Evolutionary conservation across 2,113 vertebrate genomes (phyloP).

Genomic region (Pelusios castaneus): DNA sequence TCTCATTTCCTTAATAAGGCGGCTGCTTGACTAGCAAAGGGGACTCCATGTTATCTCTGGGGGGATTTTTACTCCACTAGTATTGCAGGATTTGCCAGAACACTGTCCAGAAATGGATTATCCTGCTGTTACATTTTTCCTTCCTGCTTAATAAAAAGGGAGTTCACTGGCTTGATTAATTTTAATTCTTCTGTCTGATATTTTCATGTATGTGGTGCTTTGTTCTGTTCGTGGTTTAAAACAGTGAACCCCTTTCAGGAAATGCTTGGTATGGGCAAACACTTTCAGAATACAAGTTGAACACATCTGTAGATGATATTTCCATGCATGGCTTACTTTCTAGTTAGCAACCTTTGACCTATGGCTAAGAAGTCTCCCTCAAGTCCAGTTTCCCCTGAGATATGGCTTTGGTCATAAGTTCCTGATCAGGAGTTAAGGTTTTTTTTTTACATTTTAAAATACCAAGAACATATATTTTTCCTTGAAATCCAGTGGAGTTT

Average conservation of each 20-base stretch:
- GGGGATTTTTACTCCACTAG: background rate
- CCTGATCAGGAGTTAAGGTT: slow-evolving; percentile 31
- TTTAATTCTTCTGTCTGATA: background rate
- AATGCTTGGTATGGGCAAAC: slow-evolving; percentile 32
- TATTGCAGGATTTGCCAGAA: background rate
- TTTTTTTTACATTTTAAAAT: slow-evolving; percentile 22
- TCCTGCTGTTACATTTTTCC: background rate
- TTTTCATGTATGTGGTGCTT: background rate
- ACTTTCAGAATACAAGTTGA: background rate
- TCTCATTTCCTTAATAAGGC: slow-evolving; percentile 59
- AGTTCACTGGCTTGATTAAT: background rate
- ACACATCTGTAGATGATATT: slow-evolving; percentile 27
- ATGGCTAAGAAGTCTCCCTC: background rate
- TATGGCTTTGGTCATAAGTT: background rate
- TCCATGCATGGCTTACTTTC: slow-evolving; percentile 47
- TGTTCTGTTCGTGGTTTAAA: background rate
- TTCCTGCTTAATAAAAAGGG: background rate
- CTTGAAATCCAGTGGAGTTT: background rate
- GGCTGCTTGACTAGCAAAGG: background rate
- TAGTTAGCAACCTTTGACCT: slow-evolving; percentile 55
- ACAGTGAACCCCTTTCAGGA: background rate
- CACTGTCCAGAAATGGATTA: background rate
- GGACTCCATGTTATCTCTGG: background rate
- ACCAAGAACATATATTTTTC: background rate
- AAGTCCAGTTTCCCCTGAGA: slow-evolving; percentile 2